Base-by-base conservation (phyloP, 1,140 invertebrate species). In the Stegodyphus mimosarum region DNA sequence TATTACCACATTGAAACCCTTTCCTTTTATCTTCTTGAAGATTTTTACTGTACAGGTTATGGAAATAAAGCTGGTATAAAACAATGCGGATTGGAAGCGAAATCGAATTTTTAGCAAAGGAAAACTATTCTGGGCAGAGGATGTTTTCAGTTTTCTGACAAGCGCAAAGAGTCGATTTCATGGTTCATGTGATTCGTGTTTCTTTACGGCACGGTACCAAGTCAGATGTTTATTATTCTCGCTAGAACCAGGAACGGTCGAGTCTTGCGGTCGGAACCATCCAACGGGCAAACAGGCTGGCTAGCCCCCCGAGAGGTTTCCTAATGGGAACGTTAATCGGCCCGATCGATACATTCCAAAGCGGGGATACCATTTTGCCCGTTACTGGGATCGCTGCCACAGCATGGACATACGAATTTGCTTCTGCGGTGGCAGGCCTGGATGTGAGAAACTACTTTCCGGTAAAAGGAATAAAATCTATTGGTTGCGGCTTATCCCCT, bases 301-400 rank as follows among this genome's bases (percentile, higher is more conserved):
- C 33, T 33, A 33, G 33, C 33, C 33, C 33, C 33, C 33, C 33
- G 72, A 60, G 72, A 18, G 72, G n/a, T 60, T 55, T 74, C 53
- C 52, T 74, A 74, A 74, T 74, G 52, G 72, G 72, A 53, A 60
- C 52, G 72, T 74, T 74, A 74, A 74, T 74, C 52, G 72, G 51
- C 18, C 52, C 52, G 72, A 74, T 74, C 52, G 52, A 74, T 74
- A 74, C 72, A 74, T 74, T 74, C 52, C 72, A 18, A 74, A 74
- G 72, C 51, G 33, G 33, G 33, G 33, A 33, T 33, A 33, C 52
- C 52, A 74, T 74, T 74, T 74, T 74, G 72, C 17, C 53, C 51
- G 52, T 18, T 51, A n/a, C 49, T 15, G 50, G 52, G 50, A 73
- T 74, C 72, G 51, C 72, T 11, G 17, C 51, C 51, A 15, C 17